These are phyloP conservation scores for Agrochola lychnidis DNA, from an alignment of 2,888 invertebrate genomes.

Conservation along the genomic window DNA sequence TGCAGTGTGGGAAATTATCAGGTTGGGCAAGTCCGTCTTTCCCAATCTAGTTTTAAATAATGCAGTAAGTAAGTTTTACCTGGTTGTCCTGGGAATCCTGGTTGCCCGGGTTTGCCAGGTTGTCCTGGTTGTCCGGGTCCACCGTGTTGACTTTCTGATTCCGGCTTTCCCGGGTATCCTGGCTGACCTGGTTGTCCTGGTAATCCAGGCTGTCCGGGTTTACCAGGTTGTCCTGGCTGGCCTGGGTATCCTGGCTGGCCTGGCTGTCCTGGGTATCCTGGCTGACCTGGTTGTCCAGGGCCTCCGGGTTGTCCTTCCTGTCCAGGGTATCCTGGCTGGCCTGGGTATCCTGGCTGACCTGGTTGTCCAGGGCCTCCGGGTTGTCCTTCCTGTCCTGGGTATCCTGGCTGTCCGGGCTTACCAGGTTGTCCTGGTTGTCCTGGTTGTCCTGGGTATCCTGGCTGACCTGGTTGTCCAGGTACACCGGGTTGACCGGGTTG, in stretches of 20 bases:
- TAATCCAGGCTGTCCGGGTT: constrained; percentile 36
- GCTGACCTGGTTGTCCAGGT: background rate
- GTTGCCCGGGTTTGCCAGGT: constrained; percentile 16
- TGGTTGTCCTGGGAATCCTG: constrained; percentile 25
- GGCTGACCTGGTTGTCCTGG: constrained; percentile 6
- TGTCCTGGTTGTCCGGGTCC: background rate
- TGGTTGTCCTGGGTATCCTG: constrained; percentile 22
- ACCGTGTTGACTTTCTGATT: constrained; percentile 3
- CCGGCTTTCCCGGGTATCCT: constrained; percentile 24
- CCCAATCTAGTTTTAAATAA: background rate
- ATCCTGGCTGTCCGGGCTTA: constrained; percentile 60
- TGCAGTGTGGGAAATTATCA: background rate
- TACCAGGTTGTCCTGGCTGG: constrained; percentile 22
- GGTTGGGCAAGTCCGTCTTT: no score
- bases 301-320: background rate
- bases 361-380: no score
- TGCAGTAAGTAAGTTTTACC: background rate
- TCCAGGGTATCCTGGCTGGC: constrained; percentile 43
- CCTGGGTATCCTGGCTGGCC: constrained; percentile 15
- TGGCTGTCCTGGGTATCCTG: constrained; percentile 1
- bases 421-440: no score
- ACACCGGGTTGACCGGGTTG: background rate
- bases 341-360: constrained; percentile 12
- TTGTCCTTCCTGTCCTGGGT: constrained; percentile 13
- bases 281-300: constrained; percentile 10